Percentiles rank a stretch among this genome's conserved stretches.
These are phyloP conservation scores for Falco berigora DNA, from an alignment of 2,797 vertebrate species.

Conservation along the genomic window DNA sequence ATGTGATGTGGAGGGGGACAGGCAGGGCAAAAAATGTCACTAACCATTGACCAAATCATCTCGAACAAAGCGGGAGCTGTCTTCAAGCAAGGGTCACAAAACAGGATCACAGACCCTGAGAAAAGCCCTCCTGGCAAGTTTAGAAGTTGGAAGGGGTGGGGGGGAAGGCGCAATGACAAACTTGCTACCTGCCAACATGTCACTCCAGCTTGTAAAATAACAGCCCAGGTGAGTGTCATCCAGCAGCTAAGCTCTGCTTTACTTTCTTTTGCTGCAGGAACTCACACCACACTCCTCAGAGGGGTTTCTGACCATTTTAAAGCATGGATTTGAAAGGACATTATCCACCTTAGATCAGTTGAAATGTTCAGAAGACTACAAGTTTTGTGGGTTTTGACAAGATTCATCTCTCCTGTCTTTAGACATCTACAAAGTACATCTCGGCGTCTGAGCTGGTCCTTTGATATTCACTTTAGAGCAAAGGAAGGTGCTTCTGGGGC, in stretches of 20 bases:
- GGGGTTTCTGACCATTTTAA: neutral
- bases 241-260: neutral
- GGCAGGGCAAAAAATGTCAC: neutral
- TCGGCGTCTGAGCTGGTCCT: neutral
- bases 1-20: neutral
- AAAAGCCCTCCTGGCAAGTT: neutral
- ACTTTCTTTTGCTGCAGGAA: neutral
- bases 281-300: neutral
- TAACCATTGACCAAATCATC: neutral
- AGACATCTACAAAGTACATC: neutral
- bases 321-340: neutral
- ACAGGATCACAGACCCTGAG: neutral
- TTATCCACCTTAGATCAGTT: neutral
- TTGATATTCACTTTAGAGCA: constrained; percentile 24
- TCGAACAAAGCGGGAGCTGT: neutral
- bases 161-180: neutral
- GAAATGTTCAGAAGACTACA: neutral
- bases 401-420: neutral
- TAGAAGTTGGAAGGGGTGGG: neutral
- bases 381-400: neutral
- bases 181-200: neutral
- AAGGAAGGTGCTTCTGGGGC: neutral
- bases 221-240: neutral
- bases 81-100: neutral
- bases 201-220: neutral